Conservation (phyloP, 1,140 invertebrate species). For the Pseudomyrmex concolor region DNA sequence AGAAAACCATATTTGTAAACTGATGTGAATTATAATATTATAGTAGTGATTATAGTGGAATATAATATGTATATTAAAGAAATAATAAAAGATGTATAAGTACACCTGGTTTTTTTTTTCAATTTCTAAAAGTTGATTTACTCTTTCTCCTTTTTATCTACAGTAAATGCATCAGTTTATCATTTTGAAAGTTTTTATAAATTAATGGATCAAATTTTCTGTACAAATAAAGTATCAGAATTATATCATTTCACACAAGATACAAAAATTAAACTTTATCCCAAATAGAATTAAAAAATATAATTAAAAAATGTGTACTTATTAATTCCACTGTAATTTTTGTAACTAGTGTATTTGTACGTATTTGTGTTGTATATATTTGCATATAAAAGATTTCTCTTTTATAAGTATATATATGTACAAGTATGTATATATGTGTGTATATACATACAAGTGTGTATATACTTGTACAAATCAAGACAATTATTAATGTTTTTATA, state of each 20-base stretch:
- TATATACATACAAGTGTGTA: too few relatives aligned
- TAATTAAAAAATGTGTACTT: constrained; percentile 4
- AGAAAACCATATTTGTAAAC: constrained; percentile 38
- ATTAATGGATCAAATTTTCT: too few relatives aligned
- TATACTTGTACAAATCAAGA: background rate
- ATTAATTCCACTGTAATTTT: constrained; percentile 9
- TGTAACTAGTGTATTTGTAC: constrained; percentile 1
- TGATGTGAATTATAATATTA: constrained; percentile 2
- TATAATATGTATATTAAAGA: constrained; percentile 23
- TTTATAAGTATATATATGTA: too few relatives aligned
- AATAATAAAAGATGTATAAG: constrained; percentile 2
- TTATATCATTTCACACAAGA: too few relatives aligned
- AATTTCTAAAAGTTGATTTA: constrained; percentile 21
- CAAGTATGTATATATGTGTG: too few relatives aligned
- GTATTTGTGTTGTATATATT: background rate
- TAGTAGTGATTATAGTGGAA: constrained; percentile 16
- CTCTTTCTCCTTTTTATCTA: background rate
- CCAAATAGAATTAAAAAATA: constrained; percentile 10
- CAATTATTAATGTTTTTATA: constrained; percentile 5
- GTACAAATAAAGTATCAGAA: too few relatives aligned
- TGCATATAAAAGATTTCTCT: too few relatives aligned
- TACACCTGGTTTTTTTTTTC: background rate
- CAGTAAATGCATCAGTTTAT: background rate
- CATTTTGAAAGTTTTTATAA: too few relatives aligned
- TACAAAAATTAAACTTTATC: background rate